Evolutionary conservation across 2,888 invertebrate species (phyloP), one percentile per base, ranked within the genome.

Genomic region (Mythimna lalbum): DNA sequence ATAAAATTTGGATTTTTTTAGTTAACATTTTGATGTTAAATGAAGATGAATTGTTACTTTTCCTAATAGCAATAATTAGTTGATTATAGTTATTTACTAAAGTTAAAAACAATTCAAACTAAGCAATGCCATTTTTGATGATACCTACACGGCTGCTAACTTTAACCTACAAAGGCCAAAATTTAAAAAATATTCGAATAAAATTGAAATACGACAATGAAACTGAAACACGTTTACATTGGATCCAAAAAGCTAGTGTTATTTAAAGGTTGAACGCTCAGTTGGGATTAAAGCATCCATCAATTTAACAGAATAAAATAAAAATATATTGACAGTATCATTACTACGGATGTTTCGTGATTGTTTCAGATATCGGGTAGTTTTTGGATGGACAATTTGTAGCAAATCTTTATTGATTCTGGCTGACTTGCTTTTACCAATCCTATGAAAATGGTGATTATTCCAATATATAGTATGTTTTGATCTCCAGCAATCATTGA

Each of bases 241-340:
- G 14, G 49, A 63, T 61, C 36, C 59, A 14, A 33, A 77, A 71
- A 61, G 67, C 53, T 74, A 74, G 74, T 73, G 63, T 63, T 82
- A 79, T 80, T 82, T 82, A 77, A 79, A 62, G 55, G 59, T 47
- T 65, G 80, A 39, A 70, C n/a, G 64, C 57, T 64, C 82, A 55
- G 50, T 73, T 52, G 66, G 66, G 66, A 79, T 74, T 79, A 67
- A 63, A 64, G 10, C 67, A 63, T 79, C 72, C 72, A 72, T 78
- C 78, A 79, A 78, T 67, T 65, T 7, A 43, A 63, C 69, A 47
- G 10, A 47, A 68, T 39, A 47, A 65, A 68, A 71, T 62, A 78
- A 82, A 69, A 64, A 60, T 33, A 69, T 64, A 79, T 64, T 56
- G 66, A 55, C 57, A 49, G 61, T 62, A 43, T 53, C 56, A 53